A percentile compares a stretch with the other conserved stretches of the same genome.
Conservation (phyloP, 1,140 invertebrate genomes). For the Ylistrum balloti region DNA sequence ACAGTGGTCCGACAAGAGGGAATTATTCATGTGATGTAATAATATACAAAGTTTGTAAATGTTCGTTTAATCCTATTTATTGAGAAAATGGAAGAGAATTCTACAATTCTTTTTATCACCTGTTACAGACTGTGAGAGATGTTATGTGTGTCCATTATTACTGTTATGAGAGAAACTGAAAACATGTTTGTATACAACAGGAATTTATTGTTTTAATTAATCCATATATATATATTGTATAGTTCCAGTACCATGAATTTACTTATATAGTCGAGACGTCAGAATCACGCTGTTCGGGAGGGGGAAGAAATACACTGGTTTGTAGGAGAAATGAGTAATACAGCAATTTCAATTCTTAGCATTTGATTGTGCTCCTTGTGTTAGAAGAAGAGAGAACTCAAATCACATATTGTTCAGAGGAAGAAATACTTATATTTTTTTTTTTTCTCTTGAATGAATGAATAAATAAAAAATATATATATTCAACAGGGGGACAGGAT, state of each 20-base stretch:
- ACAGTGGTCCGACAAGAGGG: not conserved
- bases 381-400: not conserved
- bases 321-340: not conserved
- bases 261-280: not conserved
- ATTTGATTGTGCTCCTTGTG: no score
- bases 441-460: no score
- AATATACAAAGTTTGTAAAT: constrained; percentile 29
- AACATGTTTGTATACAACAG: not conserved
- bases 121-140: not conserved
- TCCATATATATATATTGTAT: not conserved
- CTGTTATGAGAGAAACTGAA: not conserved
- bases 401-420: no score
- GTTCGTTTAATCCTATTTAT: not conserved
- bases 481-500: no score
- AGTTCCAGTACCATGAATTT: not conserved
- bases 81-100: not conserved
- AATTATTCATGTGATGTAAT: not conserved
- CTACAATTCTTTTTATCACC: not conserved
- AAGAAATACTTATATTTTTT: no score
- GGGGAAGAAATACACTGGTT: not conserved
- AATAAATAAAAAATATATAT: no score
- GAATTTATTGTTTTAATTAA: not conserved
- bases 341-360: not conserved
- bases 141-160: not conserved
- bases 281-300: not conserved